These are phyloP conservation scores for Zaprionus inermis DNA, from an alignment of 1,140 invertebrate genomes.

Conservation along the genomic window DNA sequence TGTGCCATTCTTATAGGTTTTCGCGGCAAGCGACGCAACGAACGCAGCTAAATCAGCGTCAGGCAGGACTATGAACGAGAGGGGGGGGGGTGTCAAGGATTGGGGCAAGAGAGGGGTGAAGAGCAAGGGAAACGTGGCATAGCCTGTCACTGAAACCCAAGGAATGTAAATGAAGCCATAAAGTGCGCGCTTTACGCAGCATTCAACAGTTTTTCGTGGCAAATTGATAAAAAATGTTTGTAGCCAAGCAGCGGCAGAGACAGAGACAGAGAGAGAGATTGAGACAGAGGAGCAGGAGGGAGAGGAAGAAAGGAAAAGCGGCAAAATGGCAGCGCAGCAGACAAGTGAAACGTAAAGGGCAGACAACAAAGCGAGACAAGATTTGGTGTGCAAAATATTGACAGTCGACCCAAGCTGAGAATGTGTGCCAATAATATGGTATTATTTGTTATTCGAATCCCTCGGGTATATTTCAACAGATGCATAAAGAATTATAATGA, in stretches of 20 bases:
- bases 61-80: not conserved
- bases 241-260: conserved; percentile 17
- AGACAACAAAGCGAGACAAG: conserved; percentile 8
- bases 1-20: conserved; percentile 11
- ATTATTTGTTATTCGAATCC: not conserved
- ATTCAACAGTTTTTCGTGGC: conserved; percentile 54
- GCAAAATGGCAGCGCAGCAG: not conserved
- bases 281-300: not conserved
- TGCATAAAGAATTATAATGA: not conserved
- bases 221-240: conserved; percentile 54
- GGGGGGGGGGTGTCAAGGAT: not conserved
- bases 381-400: not conserved
- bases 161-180: conserved; percentile 79
- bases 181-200: conserved; percentile 62
- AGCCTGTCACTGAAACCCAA: conserved; percentile 49
- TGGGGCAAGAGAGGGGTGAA: not conserved
- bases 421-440: not conserved
- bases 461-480: not conserved
- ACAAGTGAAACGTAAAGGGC: not conserved
- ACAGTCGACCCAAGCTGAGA: not conserved
- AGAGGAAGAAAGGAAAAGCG: rapidly evolving
- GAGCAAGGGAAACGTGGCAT: not conserved
- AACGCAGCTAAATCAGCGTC: conserved; percentile 35
- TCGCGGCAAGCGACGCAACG: not conserved
- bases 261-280: not conserved